phyloP scores from a whole-genome alignment of 2,888 invertebrate genomes.

The Scaptomyza polygonia region DNA sequence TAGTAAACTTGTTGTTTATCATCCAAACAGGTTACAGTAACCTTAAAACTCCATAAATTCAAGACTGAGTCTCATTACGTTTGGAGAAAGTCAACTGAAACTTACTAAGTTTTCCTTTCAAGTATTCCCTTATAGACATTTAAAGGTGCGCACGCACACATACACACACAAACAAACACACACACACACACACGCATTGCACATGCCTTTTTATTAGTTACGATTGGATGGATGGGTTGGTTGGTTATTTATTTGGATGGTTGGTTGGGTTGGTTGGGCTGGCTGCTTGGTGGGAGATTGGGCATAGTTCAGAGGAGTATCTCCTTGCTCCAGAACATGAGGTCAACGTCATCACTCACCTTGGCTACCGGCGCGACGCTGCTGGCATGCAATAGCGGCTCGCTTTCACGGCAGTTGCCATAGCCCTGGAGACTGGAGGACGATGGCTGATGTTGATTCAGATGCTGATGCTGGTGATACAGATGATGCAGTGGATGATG shows the following conservation, averaged over 20 bases:
- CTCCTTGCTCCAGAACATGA: slow-evolving; percentile 74
- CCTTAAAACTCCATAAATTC: no score
- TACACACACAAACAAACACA: slow-evolving; percentile 3
- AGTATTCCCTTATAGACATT: not conserved
- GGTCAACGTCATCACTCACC: slow-evolving; percentile 81
- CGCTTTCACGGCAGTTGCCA: slow-evolving; percentile 84
- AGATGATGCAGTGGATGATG: slow-evolving; percentile 71
- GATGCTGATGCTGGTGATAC: slow-evolving; percentile 49
- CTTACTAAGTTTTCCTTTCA: not conserved
- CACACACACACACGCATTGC: slow-evolving; percentile 4
- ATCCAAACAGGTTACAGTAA: no score
- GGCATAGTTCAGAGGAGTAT: slow-evolving; percentile 65
- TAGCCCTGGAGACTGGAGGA: slow-evolving; percentile 77
- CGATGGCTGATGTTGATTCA: slow-evolving; percentile 60
- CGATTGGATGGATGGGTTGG: slow-evolving; percentile 22
- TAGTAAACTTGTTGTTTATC: no score
- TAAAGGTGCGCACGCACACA: not conserved
- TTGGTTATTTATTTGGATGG: slow-evolving; percentile 3
- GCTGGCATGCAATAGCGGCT: slow-evolving; percentile 84
- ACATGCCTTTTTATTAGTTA: slow-evolving; percentile 42
- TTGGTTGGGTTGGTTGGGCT: slow-evolving; percentile 1
- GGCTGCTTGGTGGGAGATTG: slow-evolving; percentile 1
- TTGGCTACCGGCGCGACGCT: slow-evolving; percentile 83
- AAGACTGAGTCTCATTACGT: no score
- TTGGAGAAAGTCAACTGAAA: no score